These are phyloP conservation scores for Pseudococcus viburni DNA, from an alignment of 2,888 invertebrate genomes.

Conservation along the genomic window DNA sequence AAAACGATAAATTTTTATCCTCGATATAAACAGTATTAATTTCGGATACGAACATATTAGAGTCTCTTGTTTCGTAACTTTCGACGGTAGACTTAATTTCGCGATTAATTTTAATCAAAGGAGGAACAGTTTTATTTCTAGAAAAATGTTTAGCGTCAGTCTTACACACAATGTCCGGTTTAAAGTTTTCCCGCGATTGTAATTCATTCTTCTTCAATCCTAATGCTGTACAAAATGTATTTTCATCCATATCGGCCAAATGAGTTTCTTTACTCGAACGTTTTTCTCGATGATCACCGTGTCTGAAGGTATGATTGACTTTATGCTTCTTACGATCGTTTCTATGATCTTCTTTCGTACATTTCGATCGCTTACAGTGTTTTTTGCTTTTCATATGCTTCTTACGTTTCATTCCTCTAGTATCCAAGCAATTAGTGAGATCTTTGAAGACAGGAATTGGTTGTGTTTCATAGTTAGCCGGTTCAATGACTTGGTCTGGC, in stretches of 20 bases:
- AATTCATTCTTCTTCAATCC: conserved; percentile 56
- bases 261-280: conserved; percentile 45
- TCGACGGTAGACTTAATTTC: conserved; percentile 47
- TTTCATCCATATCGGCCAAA: conserved; percentile 62
- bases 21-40: conserved; percentile 60
- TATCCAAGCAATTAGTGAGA: conserved; percentile 34
- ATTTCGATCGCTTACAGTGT: conserved; percentile 40
- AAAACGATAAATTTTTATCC: conserved; percentile 62
- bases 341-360: conserved; percentile 8
- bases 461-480: neutral
- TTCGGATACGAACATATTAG: conserved; percentile 41
- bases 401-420: conserved; percentile 51
- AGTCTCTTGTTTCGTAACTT: neutral
- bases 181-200: neutral
- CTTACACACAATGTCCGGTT: conserved; percentile 17
- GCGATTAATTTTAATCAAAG: conserved; percentile 47
- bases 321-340: conserved; percentile 24
- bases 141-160: conserved; percentile 24
- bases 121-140: conserved; percentile 53
- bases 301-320: neutral
- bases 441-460: conserved; percentile 14
- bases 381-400: conserved; percentile 51
- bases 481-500: neutral
- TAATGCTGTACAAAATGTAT: conserved; percentile 60
- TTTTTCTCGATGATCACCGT: neutral